phyloP scores from a whole-genome alignment of 1,140 invertebrate genomes.

The Drosophila sucinea region DNA sequence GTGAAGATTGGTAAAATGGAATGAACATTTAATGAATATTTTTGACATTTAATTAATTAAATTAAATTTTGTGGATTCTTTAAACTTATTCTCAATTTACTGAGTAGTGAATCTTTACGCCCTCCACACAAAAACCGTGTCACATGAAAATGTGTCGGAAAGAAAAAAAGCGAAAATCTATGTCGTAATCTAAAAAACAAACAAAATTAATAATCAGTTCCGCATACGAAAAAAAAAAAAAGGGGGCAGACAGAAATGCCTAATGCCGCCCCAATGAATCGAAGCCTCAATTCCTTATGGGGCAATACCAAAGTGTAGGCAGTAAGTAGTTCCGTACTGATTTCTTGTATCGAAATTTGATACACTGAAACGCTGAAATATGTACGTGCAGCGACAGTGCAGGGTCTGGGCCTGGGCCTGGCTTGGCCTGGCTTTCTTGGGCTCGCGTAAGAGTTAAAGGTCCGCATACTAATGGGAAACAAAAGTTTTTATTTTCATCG shows the following conservation, averaged over 20 bases:
- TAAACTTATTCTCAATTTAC: too few species aligned
- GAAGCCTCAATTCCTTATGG: slow-evolving; percentile 20
- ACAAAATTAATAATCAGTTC: slow-evolving; percentile 59
- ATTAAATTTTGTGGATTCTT: too few species aligned
- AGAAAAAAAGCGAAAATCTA: slow-evolving; percentile 57
- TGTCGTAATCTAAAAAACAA: slow-evolving; percentile 66
- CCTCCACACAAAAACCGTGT: too few species aligned
- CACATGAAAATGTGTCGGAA: slow-evolving; percentile 35
- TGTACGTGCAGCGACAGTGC: slow-evolving; percentile 61
- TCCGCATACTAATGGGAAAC: slow-evolving; percentile 67
- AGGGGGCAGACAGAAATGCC: slow-evolving; percentile 15
- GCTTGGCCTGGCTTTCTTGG: slow-evolving; percentile 64
- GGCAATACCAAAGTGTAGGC: slow-evolving; percentile 67
- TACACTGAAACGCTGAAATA: slow-evolving; percentile 71
- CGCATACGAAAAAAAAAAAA: slow-evolving; percentile 42
- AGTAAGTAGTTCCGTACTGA: slow-evolving; percentile 71
- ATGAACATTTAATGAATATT: too few species aligned
- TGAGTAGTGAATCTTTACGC: too few species aligned
- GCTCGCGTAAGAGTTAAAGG: slow-evolving; percentile 68
- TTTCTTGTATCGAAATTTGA: slow-evolving; percentile 81
- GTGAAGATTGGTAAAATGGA: too few species aligned
- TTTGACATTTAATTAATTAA: too few species aligned
- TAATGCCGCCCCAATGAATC: slow-evolving; percentile 35
- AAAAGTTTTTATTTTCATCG: slow-evolving; percentile 71
- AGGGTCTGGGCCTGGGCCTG: not conserved